Evolutionary conservation across 2,113 vertebrate species (phyloP).

Genomic region (Numida meleagris): DNA sequence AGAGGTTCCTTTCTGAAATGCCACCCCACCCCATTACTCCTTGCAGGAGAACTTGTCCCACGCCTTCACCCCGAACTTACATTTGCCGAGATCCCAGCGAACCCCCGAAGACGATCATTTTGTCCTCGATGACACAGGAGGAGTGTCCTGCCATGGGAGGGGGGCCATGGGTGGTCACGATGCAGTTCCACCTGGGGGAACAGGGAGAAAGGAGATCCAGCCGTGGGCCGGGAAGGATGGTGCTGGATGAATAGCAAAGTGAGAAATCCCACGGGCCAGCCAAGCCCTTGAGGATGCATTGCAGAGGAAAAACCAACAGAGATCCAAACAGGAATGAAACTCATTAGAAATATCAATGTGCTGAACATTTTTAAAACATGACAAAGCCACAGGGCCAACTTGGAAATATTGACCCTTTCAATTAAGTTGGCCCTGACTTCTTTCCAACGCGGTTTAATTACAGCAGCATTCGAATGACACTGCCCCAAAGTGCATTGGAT

Average conservation of each 20-base stretch:
- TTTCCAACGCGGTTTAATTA: conserved; percentile 30
- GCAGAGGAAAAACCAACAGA: not conserved
- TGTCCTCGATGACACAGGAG: conserved; percentile 92
- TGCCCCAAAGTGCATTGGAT: not conserved
- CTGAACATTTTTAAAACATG: conserved; percentile 25
- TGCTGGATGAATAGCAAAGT: fast-evolving
- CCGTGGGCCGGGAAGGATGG: fast-evolving
- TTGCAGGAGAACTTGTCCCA: fast-evolving
- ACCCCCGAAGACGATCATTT: conserved; percentile 97
- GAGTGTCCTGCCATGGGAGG: conserved; percentile 99
- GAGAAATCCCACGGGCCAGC: not conserved
- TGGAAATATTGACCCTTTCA: conserved; percentile 20
- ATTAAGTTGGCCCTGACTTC: conserved; percentile 1
- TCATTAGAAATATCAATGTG: not conserved
- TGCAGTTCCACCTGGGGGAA: conserved; percentile 94
- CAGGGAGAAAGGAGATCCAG: not conserved
- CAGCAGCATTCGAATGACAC: not conserved
- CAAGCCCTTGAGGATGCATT: not conserved
- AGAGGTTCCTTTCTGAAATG: fast-evolving
- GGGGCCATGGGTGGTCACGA: conserved; percentile 95
- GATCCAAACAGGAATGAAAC: not conserved
- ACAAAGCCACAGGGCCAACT: not conserved
- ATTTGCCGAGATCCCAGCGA: conserved; percentile 96
- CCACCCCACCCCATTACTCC: fast-evolving
- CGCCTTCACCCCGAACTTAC: conserved; percentile 74